These are phyloP conservation scores for Lamellibrachia satsuma DNA, from an alignment of 2,888 invertebrate species.

Conservation along the genomic window DNA sequence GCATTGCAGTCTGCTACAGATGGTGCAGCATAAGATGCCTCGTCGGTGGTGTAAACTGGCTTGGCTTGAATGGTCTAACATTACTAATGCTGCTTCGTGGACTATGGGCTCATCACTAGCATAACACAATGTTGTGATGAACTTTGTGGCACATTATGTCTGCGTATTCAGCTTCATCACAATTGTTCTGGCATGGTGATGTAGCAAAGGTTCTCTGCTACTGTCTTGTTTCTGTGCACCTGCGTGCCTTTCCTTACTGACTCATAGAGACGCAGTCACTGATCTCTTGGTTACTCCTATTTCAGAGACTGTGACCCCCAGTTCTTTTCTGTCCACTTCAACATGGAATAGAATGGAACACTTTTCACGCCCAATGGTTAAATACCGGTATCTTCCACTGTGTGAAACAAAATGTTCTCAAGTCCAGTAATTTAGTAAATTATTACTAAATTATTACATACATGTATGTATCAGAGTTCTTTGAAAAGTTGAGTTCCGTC, in stretches of 20 bases:
- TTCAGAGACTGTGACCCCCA: no score
- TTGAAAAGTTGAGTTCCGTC: no score
- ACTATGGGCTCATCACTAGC: background rate
- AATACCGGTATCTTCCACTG: no score
- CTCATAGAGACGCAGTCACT: background rate
- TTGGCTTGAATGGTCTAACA: background rate
- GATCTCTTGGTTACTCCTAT: no score
- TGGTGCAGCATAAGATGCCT: background rate
- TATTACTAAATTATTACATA: no score
- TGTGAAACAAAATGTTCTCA: no score
- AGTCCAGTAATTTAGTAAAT: no score
- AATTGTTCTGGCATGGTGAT: background rate
- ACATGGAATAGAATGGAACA: no score
- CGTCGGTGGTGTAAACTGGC: background rate
- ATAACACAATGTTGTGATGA: background rate
- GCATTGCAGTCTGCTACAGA: background rate
- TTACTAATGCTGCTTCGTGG: background rate
- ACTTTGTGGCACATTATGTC: background rate
- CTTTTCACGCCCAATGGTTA: no score
- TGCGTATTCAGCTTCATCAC: background rate
- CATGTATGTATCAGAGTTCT: no score
- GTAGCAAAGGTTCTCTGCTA: background rate
- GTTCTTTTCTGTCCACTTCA: no score
- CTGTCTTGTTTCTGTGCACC: background rate
- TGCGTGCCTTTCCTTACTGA: background rate